These are phyloP conservation scores for Taeniopygia guttata DNA, from an alignment of 2,797 vertebrate species.

Conservation along the genomic window DNA sequence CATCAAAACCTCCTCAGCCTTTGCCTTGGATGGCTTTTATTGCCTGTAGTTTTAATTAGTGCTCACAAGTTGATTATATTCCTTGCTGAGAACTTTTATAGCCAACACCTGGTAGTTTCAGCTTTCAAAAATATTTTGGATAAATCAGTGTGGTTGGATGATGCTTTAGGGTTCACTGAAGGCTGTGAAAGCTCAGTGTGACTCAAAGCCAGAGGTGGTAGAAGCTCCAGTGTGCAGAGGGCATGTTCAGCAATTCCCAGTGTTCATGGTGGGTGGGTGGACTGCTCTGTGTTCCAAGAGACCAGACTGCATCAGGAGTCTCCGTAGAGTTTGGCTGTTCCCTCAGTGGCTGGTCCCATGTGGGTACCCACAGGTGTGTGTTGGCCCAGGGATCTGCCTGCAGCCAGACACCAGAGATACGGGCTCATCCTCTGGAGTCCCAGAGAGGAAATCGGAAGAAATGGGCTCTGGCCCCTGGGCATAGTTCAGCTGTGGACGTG, in stretches of 20 bases:
- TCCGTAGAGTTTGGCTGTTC: background rate
- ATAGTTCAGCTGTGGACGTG: background rate
- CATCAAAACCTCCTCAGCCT: background rate
- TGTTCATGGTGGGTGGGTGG: accelerated
- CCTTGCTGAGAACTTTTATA: background rate
- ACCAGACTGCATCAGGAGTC: accelerated
- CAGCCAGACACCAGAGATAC: accelerated
- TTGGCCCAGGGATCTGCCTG: background rate
- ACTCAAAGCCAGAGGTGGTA: background rate
- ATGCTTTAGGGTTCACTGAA: background rate
- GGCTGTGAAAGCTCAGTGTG: background rate
- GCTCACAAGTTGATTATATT: background rate
- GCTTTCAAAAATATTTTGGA: background rate
- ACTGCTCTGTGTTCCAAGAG: background rate
- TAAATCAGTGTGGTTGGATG: background rate
- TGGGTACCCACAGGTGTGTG: background rate
- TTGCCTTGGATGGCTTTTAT: background rate
- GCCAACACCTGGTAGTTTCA: background rate
- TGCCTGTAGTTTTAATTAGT: background rate
- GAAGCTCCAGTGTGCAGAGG: background rate
- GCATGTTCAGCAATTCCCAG: background rate
- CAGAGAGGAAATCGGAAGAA: background rate
- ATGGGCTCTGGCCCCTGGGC: background rate
- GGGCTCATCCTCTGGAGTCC: accelerated
- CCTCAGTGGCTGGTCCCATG: accelerated